Conservation (phyloP, 2,888 invertebrate species). For the Oeneis ivallda region DNA sequence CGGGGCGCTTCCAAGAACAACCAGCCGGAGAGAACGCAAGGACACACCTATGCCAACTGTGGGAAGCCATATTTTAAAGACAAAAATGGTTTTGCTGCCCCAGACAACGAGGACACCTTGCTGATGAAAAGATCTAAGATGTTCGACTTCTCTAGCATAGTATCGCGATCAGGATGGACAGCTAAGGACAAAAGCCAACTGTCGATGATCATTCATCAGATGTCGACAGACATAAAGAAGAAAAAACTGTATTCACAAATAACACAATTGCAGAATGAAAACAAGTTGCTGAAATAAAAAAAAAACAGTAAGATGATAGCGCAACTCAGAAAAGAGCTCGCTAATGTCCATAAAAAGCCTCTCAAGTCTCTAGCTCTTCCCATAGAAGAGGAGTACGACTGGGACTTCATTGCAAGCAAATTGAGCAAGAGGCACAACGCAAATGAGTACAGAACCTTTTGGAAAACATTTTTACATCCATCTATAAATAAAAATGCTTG, state of each 20-base stretch:
- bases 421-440: constrained; percentile 81
- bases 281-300: constrained; percentile 31
- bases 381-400: constrained; percentile 77
- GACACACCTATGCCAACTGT: constrained; percentile 61
- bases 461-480: constrained; percentile 87
- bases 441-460: constrained; percentile 85
- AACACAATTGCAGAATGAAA: constrained; percentile 45
- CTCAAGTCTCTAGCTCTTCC: constrained; percentile 59
- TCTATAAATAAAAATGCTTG: constrained; percentile 79
- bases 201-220: constrained; percentile 69
- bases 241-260: constrained; percentile 51
- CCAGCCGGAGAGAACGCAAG: constrained; percentile 40
- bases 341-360: constrained; percentile 46
- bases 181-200: constrained; percentile 80
- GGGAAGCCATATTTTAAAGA: constrained; percentile 87
- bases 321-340: constrained; percentile 45
- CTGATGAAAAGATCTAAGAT: constrained; percentile 60
- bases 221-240: constrained; percentile 51
- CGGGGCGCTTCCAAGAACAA: constrained; percentile 38
- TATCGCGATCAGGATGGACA: constrained; percentile 82
- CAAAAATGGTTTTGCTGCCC: constrained; percentile 69
- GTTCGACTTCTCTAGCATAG: constrained; percentile 72
- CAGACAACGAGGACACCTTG: constrained; percentile 83
- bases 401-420: constrained; percentile 77
- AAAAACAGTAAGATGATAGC: constrained; percentile 42